A percentile compares a stretch with the other conserved stretches of the same genome.
phyloP scores from a whole-genome alignment of 2,888 invertebrate genomes.

The Drosophila limbata region DNA sequence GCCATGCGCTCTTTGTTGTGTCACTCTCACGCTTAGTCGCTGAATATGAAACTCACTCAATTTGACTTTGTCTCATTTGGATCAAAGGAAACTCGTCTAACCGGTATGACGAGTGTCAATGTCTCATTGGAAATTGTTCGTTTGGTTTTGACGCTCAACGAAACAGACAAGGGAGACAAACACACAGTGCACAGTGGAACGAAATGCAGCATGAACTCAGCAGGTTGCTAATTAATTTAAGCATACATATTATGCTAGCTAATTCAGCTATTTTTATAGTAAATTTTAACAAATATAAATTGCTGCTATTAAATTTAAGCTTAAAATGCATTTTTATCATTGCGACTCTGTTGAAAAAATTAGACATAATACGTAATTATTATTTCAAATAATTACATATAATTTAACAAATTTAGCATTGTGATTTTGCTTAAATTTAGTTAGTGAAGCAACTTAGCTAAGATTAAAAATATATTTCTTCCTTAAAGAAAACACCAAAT shows the following conservation, averaged over 20 bases:
- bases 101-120: constrained; percentile 83
- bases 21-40: constrained; percentile 42
- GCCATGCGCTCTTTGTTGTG: constrained; percentile 8
- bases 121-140: constrained; percentile 77
- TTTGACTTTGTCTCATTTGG: constrained; percentile 42
- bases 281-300: neutral
- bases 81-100: constrained; percentile 75
- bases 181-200: constrained; percentile 60
- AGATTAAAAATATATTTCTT: too few relatives aligned
- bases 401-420: too few relatives aligned
- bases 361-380: neutral
- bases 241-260: neutral
- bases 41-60: constrained; percentile 64
- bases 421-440: too few relatives aligned
- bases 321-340: too few relatives aligned
- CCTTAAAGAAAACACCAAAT: too few relatives aligned
- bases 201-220: neutral
- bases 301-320: too few relatives aligned
- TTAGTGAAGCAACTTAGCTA: too few relatives aligned
- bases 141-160: constrained; percentile 73
- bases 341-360: neutral
- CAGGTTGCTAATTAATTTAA: neutral
- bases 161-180: constrained; percentile 64
- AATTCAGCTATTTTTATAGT: neutral
- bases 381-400: too few relatives aligned